Percentiles rank a stretch among this genome's conserved stretches.
These are phyloP conservation scores for Cydia splendana DNA, from an alignment of 1,140 invertebrate species.

Conservation along the genomic window DNA sequence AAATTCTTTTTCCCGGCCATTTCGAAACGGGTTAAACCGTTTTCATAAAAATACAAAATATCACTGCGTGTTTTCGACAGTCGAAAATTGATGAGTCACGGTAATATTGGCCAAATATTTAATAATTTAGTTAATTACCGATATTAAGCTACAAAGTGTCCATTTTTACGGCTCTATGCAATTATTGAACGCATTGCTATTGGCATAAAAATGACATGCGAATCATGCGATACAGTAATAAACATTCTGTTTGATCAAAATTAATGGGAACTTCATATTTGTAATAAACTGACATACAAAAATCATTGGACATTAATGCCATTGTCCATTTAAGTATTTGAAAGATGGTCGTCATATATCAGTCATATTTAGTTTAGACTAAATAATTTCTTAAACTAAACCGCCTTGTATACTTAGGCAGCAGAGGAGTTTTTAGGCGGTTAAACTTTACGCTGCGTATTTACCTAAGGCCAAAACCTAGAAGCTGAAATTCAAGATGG, in stretches of 20 bases:
- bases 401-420: too few species aligned
- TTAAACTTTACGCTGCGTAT: neutral
- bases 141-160: neutral
- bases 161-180: neutral
- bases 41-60: conserved; percentile 6
- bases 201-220: neutral
- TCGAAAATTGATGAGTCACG: neutral
- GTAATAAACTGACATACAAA: neutral
- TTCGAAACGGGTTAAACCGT: neutral
- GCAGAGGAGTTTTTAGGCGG: neutral
- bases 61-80: neutral
- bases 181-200: neutral
- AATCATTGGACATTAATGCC: neutral
- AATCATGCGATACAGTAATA: neutral
- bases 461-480: neutral
- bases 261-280: neutral
- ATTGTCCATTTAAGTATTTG: neutral
- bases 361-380: neutral
- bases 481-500: conserved; percentile 1
- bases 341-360: neutral
- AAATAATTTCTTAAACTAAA: neutral
- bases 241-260: neutral
- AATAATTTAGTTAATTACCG: neutral
- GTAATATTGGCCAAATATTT: neutral
- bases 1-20: conserved; percentile 5